Percentiles rank a stretch among this genome's conserved stretches.
Conservation (phyloP, 35 echinoderm and acorn worm genomes). For the Acanthaster planci region DNA sequence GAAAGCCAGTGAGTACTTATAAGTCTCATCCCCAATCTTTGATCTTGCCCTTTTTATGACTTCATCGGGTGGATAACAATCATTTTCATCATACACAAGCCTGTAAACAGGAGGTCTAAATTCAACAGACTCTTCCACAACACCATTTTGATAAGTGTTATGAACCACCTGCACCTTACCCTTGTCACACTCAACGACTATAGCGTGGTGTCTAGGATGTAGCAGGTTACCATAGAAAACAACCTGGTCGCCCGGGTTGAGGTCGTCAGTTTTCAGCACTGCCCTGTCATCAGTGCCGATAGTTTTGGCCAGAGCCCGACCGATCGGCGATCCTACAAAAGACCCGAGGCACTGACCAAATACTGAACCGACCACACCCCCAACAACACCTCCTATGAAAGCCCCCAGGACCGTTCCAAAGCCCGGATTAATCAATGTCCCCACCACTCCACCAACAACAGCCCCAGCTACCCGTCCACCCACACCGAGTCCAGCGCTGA, state of each 20-base stretch:
- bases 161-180: background rate
- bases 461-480: background rate
- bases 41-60: slow-evolving; percentile 30
- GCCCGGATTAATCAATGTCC: background rate
- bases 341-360: background rate
- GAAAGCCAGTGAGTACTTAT: slow-evolving; percentile 25
- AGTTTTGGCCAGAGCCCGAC: background rate
- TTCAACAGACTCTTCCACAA: slow-evolving; percentile 39
- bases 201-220: slow-evolving; percentile 44
- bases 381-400: slow-evolving; percentile 5
- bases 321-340: background rate
- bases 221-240: slow-evolving; percentile 18
- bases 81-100: background rate
- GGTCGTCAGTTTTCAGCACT: background rate
- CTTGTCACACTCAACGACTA: background rate
- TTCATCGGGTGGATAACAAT: background rate
- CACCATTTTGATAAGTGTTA: slow-evolving; percentile 40
- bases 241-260: slow-evolving; percentile 29
- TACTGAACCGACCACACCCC: background rate
- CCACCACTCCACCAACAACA: background rate
- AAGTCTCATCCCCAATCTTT: slow-evolving; percentile 4
- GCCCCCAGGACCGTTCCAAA: background rate
- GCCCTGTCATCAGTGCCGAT: background rate
- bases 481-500: background rate
- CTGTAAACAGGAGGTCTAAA: slow-evolving; percentile 8